Conservation (phyloP, 1,140 invertebrate genomes). For the Papilio dardanus region DNA sequence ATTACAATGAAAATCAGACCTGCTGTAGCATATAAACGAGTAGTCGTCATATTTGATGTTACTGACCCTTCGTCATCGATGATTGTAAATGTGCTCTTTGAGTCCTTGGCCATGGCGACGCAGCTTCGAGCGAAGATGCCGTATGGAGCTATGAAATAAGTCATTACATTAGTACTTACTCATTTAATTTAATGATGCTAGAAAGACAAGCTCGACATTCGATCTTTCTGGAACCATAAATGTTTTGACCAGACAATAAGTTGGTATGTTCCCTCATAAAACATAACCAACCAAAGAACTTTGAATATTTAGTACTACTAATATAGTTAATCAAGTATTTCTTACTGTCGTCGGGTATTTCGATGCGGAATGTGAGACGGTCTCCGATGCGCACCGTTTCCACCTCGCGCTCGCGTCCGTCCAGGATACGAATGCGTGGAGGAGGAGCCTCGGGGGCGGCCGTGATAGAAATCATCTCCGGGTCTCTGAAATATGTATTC, state of each 20-base stretch:
- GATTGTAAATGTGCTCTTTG: conserved; percentile 97
- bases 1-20: not conserved
- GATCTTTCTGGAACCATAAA: not conserved
- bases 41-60: not conserved
- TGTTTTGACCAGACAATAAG: not conserved
- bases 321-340: conserved; percentile 45
- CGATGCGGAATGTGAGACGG: conserved; percentile 96
- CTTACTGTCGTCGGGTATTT: conserved; percentile 97
- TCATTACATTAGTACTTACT: too few species aligned
- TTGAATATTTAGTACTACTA: not conserved
- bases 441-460: conserved; percentile 96
- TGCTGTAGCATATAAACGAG: not conserved
- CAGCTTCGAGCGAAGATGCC: conserved; percentile 97
- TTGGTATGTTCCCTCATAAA: too few species aligned
- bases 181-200: too few species aligned
- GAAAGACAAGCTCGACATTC: not conserved
- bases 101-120: conserved; percentile 98
- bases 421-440: conserved; percentile 95
- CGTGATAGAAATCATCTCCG: conserved; percentile 97
- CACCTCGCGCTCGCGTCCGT: conserved; percentile 92
- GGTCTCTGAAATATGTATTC: conserved; percentile 85
- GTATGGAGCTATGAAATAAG: conserved; percentile 90
- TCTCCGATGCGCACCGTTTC: conserved; percentile 97
- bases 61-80: conserved; percentile 95
- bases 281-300: not conserved